Evolutionary conservation across 2,797 vertebrate species (phyloP).

Genomic region (Spinus pinus): DNA sequence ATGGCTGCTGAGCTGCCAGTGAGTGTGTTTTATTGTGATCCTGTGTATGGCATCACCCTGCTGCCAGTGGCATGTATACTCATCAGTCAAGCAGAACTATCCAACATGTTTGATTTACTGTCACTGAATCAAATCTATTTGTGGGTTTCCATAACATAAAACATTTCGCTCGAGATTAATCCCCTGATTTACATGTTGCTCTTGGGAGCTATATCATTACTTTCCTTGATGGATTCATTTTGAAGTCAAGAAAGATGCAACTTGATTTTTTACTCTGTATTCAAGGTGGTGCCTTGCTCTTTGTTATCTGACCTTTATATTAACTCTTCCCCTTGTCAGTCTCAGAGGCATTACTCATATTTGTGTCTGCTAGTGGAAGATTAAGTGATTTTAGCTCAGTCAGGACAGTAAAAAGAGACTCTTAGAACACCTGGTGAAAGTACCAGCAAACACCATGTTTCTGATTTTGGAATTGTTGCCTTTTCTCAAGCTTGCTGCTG

Average conservation of each 20-base stretch:
- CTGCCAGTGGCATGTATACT: slow-evolving; percentile 71
- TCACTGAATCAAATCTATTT: slow-evolving; percentile 71
- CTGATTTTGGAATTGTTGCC: not conserved
- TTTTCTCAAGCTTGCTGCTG: slow-evolving; percentile 20
- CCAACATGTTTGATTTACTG: slow-evolving; percentile 74
- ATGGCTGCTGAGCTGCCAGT: slow-evolving; percentile 65
- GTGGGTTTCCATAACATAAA: slow-evolving; percentile 73
- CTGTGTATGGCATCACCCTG: slow-evolving; percentile 68
- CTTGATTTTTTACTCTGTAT: slow-evolving; percentile 45
- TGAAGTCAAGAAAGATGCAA: slow-evolving; percentile 61
- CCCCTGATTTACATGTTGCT: slow-evolving; percentile 72
- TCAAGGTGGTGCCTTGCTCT: slow-evolving; percentile 24
- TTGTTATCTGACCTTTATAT: slow-evolving; percentile 58
- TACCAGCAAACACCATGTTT: not conserved
- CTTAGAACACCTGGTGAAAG: slow-evolving; percentile 20
- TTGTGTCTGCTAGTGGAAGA: slow-evolving; percentile 45
- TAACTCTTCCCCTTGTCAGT: slow-evolving; percentile 52
- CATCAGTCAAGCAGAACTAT: slow-evolving; percentile 76
- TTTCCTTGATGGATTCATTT: slow-evolving; percentile 64
- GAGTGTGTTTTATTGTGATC: slow-evolving; percentile 68
- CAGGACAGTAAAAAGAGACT: slow-evolving; percentile 20
- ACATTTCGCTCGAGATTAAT: slow-evolving; percentile 76
- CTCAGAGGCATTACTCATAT: slow-evolving; percentile 41
- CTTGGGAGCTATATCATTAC: slow-evolving; percentile 58
- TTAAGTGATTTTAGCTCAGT: slow-evolving; percentile 48